A percentile compares a stretch with the other conserved stretches of the same genome.
phyloP scores from a whole-genome alignment of 2,888 invertebrate genomes.

The Drosophila gaucha region DNA sequence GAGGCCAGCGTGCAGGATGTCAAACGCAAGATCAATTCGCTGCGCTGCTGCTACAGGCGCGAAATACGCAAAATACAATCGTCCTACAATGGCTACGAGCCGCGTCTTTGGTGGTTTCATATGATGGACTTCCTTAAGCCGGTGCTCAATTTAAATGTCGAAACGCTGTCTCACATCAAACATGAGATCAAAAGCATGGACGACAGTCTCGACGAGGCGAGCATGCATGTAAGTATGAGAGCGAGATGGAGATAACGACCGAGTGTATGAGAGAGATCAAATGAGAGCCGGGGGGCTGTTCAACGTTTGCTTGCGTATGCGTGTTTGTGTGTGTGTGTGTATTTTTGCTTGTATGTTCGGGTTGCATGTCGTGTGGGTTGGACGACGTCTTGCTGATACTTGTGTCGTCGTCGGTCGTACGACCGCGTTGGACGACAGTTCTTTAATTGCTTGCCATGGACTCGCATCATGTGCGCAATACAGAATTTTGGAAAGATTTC shows the following conservation, averaged over 20 bases:
- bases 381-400: conserved; percentile 14
- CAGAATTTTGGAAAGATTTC: conserved; percentile 52
- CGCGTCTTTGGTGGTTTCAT: conserved; percentile 68
- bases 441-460: conserved; percentile 30
- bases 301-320: neutral
- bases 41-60: conserved; percentile 64
- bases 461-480: conserved; percentile 48
- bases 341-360: neutral
- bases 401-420: conserved; percentile 28
- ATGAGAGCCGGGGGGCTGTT: neutral
- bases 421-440: conserved; percentile 51
- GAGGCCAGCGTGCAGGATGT: conserved; percentile 54
- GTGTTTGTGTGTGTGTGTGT: neutral
- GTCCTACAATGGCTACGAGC: conserved; percentile 44
- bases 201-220: conserved; percentile 58
- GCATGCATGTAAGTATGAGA: conserved; percentile 52
- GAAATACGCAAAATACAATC: conserved; percentile 59
- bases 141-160: conserved; percentile 44
- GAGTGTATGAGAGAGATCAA: neutral
- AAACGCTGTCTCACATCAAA: conserved; percentile 16
- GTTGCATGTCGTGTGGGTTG: conserved; percentile 17
- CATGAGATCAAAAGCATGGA: conserved; percentile 27
- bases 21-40: conserved; percentile 65
- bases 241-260: neutral
- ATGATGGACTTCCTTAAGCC: conserved; percentile 63